Percentiles rank a stretch among this genome's conserved stretches.
Conservation (phyloP, 2,113 vertebrate genomes). For the Zingel zingel region DNA sequence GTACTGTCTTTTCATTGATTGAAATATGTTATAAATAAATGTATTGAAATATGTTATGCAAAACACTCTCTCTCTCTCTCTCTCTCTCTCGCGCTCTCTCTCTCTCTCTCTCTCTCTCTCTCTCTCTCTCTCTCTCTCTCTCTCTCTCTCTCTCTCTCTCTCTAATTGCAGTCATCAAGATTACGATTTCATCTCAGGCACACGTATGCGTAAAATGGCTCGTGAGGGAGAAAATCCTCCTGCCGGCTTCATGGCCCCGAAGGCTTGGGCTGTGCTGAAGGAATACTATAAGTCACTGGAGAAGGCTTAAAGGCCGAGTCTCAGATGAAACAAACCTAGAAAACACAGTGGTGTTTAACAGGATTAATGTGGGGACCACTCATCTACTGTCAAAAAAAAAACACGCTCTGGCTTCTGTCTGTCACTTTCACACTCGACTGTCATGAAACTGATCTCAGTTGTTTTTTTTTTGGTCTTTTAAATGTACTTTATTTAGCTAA, state of each 20-base stretch:
- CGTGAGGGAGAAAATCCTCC: slow-evolving; percentile 95
- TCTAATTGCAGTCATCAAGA: slow-evolving; percentile 89
- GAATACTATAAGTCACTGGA: slow-evolving; percentile 96
- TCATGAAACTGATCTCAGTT: slow-evolving; percentile 65
- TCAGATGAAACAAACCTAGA: neutral
- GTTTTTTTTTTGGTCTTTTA: slow-evolving; percentile 67
- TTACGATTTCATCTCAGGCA: slow-evolving; percentile 98
- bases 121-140: neutral
- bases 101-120: neutral
- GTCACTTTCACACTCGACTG: slow-evolving; percentile 58
- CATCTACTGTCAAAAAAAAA: slow-evolving; percentile 36
- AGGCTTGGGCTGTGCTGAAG: slow-evolving; percentile 94
- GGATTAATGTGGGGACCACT: slow-evolving; percentile 71
- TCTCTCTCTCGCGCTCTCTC: neutral
- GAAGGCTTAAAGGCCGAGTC: slow-evolving; percentile 85
- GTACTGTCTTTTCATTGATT: slow-evolving; percentile 38
- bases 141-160: neutral
- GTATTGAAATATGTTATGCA: no score
- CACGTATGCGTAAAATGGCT: slow-evolving; percentile 96
- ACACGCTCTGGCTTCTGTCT: slow-evolving; percentile 77
- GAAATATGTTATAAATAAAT: neutral
- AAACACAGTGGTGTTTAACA: slow-evolving; percentile 17
- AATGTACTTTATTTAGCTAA: slow-evolving; percentile 47
- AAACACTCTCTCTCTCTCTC: neutral
- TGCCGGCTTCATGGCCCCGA: slow-evolving; percentile 96